phyloP scores from a whole-genome alignment of 2,888 invertebrate species.

The Limnephilus lunatus region DNA sequence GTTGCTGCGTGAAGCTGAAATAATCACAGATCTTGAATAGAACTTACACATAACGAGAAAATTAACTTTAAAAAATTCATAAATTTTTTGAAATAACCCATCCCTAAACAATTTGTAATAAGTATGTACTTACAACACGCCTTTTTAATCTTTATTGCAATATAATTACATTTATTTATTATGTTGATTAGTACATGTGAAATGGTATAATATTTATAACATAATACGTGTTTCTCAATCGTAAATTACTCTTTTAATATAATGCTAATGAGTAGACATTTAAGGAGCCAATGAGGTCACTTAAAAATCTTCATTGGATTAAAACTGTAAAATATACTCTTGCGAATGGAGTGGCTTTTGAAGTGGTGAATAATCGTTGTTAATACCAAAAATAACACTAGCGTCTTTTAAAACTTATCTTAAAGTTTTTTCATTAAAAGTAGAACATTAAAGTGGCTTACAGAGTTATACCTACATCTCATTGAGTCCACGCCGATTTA shows the following conservation, averaged over 20 bases:
- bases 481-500: conserved; percentile 18
- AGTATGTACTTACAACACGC: neutral
- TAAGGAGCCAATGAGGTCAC: neutral
- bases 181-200: neutral
- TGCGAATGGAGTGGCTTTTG: neutral
- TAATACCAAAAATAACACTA: neutral
- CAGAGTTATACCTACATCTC: neutral
- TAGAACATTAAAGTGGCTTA: neutral
- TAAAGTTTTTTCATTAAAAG: neutral
- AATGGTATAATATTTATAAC: neutral
- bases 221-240: too few species aligned
- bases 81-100: too few species aligned
- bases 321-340: neutral
- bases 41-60: too few species aligned
- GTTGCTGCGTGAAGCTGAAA: too few species aligned
- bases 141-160: neutral
- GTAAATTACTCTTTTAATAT: too few species aligned
- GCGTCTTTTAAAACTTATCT: neutral
- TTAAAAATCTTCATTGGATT: neutral
- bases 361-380: neutral
- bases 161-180: neutral
- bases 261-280: too few species aligned
- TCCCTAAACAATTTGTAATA: neutral
- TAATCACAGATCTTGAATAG: too few species aligned
- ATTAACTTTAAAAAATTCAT: too few species aligned